phyloP scores from a whole-genome alignment of 30 jellyfish, hydroid and myxozoan genomes.

The Euphysa ruthae region DNA sequence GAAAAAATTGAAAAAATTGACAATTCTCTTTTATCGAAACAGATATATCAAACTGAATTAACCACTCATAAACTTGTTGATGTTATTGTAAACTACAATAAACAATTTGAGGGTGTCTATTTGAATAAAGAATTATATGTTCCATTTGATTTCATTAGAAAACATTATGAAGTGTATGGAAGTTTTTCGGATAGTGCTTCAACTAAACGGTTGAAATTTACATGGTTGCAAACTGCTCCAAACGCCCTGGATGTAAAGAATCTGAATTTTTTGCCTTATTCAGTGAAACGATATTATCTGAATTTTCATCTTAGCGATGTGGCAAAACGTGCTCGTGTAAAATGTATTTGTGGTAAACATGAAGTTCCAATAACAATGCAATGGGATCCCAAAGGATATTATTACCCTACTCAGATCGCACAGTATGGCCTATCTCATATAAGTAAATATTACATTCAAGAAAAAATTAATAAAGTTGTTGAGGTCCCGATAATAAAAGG shows the following conservation, averaged over 20 bases:
- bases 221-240: slow-evolving; percentile 10
- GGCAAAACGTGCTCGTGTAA: slow-evolving; percentile 50
- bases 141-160: slow-evolving; percentile 44
- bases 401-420: slow-evolving; percentile 87
- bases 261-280: slow-evolving; percentile 2
- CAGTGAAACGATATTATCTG: slow-evolving; percentile 28
- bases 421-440: slow-evolving; percentile 81
- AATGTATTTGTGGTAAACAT: slow-evolving; percentile 54
- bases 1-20: too few relatives aligned
- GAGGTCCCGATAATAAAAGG: too few relatives aligned
- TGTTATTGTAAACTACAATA: slow-evolving; percentile 18
- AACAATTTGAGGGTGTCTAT: slow-evolving; percentile 11
- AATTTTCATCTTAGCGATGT: slow-evolving; percentile 35
- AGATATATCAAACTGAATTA: too few relatives aligned
- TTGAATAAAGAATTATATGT: slow-evolving; percentile 30
- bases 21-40: too few relatives aligned
- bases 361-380: slow-evolving; percentile 88
- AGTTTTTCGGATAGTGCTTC: not conserved
- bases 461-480: not conserved
- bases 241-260: not conserved
- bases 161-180: slow-evolving; percentile 46
- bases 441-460: not conserved
- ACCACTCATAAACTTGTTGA: too few relatives aligned
- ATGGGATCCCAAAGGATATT: slow-evolving; percentile 81
- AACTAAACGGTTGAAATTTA: slow-evolving; percentile 16